These are phyloP conservation scores for Notospermus geniculatus DNA, from an alignment of 1,140 invertebrate genomes.

Conservation along the genomic window DNA sequence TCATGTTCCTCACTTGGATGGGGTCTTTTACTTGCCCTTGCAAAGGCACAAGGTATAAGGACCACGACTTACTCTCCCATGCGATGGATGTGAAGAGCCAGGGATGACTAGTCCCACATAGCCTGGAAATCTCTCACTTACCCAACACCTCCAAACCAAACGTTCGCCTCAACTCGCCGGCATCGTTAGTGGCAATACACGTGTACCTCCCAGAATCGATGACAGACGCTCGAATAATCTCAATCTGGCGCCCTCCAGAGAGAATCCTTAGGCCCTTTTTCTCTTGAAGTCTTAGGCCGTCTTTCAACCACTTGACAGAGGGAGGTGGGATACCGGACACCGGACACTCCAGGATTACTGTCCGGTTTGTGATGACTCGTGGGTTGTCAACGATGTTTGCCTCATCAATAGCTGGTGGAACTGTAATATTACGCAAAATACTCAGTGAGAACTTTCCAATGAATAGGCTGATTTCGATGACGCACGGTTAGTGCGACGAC, in stretches of 20 bases:
- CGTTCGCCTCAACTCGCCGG: conserved; percentile 56
- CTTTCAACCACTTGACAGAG: conserved; percentile 49
- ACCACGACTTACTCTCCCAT: no score
- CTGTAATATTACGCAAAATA: conserved; percentile 33
- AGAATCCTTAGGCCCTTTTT: conserved; percentile 29
- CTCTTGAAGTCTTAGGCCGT: conserved; percentile 30
- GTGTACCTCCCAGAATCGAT: conserved; percentile 52
- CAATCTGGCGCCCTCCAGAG: conserved; percentile 30
- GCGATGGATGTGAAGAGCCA: no score
- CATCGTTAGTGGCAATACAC: conserved; percentile 61
- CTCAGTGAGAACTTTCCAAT: no score
- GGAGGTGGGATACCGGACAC: conserved; percentile 55
- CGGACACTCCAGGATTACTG: conserved; percentile 55
- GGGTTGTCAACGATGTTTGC: conserved; percentile 57
- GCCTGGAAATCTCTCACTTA: conserved; percentile 40
- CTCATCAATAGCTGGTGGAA: conserved; percentile 59
- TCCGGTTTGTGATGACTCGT: conserved; percentile 42
- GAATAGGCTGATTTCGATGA: no score
- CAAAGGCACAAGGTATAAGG: no score
- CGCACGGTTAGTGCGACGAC: no score
- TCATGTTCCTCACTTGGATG: no score
- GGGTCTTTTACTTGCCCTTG: no score
- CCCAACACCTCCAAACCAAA: conserved; percentile 59
- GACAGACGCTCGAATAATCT: conserved; percentile 30
- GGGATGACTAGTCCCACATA: background rate